Evolutionary conservation across 2,888 invertebrate genomes (phyloP).

Genomic region (Drosophila buzzatii): DNA sequence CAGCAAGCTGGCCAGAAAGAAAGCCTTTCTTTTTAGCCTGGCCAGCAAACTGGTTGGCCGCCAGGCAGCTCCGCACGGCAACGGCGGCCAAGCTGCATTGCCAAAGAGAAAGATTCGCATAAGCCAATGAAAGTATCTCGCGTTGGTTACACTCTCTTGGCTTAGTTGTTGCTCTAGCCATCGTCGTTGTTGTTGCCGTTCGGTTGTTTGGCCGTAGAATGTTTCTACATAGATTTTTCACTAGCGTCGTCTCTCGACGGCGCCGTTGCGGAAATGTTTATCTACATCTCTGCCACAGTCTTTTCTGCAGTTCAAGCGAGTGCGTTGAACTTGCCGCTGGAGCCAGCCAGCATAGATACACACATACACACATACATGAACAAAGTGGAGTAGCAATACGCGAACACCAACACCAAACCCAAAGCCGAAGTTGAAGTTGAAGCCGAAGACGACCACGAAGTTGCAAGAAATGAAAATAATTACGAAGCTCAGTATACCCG

Average conservation of each 20-base stretch:
- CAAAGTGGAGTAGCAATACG: constrained; percentile 73
- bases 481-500: constrained; percentile 47
- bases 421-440: constrained; percentile 2
- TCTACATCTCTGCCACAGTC: constrained; percentile 62
- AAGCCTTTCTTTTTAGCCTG: constrained; percentile 83
- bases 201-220: constrained; percentile 57
- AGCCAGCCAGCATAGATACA: constrained; percentile 51
- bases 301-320: constrained; percentile 81
- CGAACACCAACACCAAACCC: constrained; percentile 30
- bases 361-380: constrained; percentile 24
- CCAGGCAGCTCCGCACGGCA: constrained; percentile 13
- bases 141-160: constrained; percentile 63
- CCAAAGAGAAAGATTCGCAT: constrained; percentile 69
- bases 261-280: constrained; percentile 77
- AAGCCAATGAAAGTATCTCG: constrained; percentile 75
- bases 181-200: no score
- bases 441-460: constrained; percentile 13
- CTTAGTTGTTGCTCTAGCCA: constrained; percentile 41
- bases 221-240: constrained; percentile 76
- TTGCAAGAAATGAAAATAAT: constrained; percentile 74
- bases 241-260: constrained; percentile 38
- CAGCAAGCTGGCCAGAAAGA: constrained; percentile 65
- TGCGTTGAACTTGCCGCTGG: constrained; percentile 79
- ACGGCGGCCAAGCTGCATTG: constrained; percentile 45
- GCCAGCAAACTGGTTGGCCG: constrained; percentile 74